phyloP scores from a whole-genome alignment of 2,113 vertebrate genomes.

The Climacteris rufus region DNA sequence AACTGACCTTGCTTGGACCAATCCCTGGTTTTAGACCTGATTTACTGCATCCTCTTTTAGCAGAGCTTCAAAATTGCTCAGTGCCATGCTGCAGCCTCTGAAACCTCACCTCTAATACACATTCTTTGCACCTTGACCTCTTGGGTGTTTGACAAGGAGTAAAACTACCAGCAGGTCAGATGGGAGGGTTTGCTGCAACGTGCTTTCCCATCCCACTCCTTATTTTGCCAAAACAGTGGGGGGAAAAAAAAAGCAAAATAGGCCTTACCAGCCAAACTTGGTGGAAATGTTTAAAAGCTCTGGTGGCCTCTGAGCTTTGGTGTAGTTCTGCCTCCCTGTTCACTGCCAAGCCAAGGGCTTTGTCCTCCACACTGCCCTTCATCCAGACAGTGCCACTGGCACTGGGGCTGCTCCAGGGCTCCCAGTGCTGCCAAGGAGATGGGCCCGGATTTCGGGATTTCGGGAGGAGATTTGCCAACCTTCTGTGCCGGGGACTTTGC shows the following conservation, averaged over 20 bases:
- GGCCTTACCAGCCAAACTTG: background rate
- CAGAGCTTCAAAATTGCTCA: background rate
- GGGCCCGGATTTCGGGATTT: background rate
- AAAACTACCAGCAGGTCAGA: background rate
- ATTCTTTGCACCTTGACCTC: background rate
- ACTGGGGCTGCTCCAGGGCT: background rate
- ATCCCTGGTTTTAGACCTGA: background rate
- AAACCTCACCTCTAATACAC: background rate
- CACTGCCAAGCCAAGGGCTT: background rate
- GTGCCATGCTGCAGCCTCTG: background rate
- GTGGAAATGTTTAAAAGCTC: background rate
- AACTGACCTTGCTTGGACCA: background rate
- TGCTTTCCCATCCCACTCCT: background rate
- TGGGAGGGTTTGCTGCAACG: background rate
- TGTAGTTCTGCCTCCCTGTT: background rate
- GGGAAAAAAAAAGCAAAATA: background rate
- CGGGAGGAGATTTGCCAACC: background rate
- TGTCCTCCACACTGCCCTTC: constrained; percentile 4
- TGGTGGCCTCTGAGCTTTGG: background rate
- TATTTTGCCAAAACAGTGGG: background rate
- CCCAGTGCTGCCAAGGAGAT: background rate
- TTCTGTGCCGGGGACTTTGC: constrained; percentile 42
- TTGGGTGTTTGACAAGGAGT: background rate
- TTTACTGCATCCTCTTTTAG: background rate
- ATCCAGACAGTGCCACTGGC: background rate